phyloP scores from a whole-genome alignment of 2,888 invertebrate species.

The Caenorhabditis sulstoni region DNA sequence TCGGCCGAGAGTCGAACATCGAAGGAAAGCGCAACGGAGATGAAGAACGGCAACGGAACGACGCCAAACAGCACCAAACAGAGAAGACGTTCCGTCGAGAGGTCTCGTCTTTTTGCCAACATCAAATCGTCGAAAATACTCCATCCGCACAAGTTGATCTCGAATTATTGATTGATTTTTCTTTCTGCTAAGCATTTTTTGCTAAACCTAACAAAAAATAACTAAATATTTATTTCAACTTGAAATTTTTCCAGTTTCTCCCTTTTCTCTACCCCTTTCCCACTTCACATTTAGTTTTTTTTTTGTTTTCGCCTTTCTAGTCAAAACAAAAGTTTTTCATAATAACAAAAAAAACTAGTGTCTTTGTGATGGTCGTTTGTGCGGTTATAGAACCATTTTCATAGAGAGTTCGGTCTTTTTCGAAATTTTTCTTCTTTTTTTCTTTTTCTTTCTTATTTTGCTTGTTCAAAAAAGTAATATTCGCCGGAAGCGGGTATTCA shows the following conservation, averaged over 20 bases:
- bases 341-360: conserved; percentile 8
- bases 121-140: conserved; percentile 65
- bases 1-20: conserved; percentile 72
- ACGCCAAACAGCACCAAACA: conserved; percentile 60
- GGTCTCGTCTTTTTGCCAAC: conserved; percentile 65
- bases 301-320: background rate
- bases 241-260: background rate
- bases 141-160: conserved; percentile 61
- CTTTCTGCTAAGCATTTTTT: too few species aligned
- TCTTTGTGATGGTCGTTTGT: conserved; percentile 37
- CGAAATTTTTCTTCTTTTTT: conserved; percentile 3
- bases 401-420: conserved; percentile 9
- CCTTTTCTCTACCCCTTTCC: background rate
- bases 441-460: background rate
- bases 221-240: background rate
- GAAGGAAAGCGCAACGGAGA: conserved; percentile 43
- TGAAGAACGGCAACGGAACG: conserved; percentile 31
- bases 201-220: too few species aligned
- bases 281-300: background rate
- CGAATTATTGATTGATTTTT: conserved; percentile 49
- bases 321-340: too few species aligned
- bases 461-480: background rate
- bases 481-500: too few species aligned
- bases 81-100: conserved; percentile 69
- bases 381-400: conserved; percentile 37